phyloP scores from a whole-genome alignment of 1,140 invertebrate genomes.

The Eubasilissa regina region DNA sequence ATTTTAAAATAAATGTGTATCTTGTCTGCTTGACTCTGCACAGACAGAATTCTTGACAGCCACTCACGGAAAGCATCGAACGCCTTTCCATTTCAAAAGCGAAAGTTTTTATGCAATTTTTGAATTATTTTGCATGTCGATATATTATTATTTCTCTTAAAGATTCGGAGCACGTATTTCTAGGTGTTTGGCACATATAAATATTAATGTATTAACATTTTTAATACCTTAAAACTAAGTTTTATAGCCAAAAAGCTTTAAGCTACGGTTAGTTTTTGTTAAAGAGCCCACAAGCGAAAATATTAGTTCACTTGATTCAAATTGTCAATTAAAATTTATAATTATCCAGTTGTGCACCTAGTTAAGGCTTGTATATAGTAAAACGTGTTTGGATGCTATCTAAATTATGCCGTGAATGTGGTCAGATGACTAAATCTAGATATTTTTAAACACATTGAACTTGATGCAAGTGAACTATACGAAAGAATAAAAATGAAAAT shows the following conservation, averaged over 20 bases:
- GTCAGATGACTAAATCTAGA: background rate
- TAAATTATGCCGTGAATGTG: too few species aligned
- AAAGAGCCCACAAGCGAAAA: background rate
- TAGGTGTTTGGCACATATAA: constrained; percentile 33
- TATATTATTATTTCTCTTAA: background rate
- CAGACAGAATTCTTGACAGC: too few species aligned
- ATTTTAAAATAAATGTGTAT: too few species aligned
- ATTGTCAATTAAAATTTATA: background rate
- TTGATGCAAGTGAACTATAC: background rate
- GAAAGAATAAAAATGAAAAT: constrained; percentile 29
- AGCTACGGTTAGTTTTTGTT: constrained; percentile 16
- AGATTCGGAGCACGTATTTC: background rate
- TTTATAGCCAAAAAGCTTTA: background rate
- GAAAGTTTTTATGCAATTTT: too few species aligned
- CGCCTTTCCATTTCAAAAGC: too few species aligned
- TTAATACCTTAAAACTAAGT: constrained; percentile 19
- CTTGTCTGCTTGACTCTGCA: too few species aligned
- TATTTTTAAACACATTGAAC: background rate
- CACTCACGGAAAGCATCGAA: too few species aligned
- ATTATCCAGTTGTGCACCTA: background rate
- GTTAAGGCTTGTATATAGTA: too few species aligned
- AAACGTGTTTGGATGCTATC: background rate
- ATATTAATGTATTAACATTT: background rate
- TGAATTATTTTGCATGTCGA: background rate
- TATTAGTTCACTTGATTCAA: background rate